Base-by-base conservation (phyloP, 2,888 invertebrate genomes). In the Myopa testacea region DNA sequence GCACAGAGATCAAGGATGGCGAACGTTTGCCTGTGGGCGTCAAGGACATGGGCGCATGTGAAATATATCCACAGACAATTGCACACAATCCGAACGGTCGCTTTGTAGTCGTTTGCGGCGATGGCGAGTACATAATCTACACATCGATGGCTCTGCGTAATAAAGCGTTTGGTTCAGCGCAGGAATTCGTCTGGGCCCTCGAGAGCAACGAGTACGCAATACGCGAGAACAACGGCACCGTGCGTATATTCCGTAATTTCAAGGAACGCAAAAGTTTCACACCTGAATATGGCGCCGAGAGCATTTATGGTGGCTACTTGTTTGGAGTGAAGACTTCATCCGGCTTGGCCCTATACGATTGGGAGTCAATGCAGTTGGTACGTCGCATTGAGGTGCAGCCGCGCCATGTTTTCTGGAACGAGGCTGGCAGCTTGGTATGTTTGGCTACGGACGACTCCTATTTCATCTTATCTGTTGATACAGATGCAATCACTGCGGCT, bases 101-200 rank as follows among this genome's bases (percentile, higher is more conserved):
- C 45, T 93, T 94, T 82, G 92, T 92, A 5, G 99, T 98, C 0
- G 99, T 99, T 3, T 99, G 99, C 87, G 99, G 99, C 2, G 99
- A 99, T 89, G 99, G 99, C 16, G 99, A 99, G 89, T 99, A 98
- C 89, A 99, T 99, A 71, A 99, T 99, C 84, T 99, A 99, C 91
- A 99, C 99, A 0, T 98, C 99, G 0, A 98, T 99, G 98, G 99
- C 99, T 0, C 91, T 99, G 81, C 92, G 99, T 75, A 99, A 99
- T 90, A 99, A 99, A 88, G 98, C 98, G 2, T 99, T 99, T 87
- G 99, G 99, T 0, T 94, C 96, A 14, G 99, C 98, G 0, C 96
- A 98, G 84, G 99, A 99, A 90, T 99, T 99, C 88, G 99, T 99
- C 0, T 99, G 99, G 99, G 97, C 98, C 0, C 92, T 95, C 71